Conservation (phyloP, 1,140 invertebrate species). For the Druon quercuslanigerum region DNA sequence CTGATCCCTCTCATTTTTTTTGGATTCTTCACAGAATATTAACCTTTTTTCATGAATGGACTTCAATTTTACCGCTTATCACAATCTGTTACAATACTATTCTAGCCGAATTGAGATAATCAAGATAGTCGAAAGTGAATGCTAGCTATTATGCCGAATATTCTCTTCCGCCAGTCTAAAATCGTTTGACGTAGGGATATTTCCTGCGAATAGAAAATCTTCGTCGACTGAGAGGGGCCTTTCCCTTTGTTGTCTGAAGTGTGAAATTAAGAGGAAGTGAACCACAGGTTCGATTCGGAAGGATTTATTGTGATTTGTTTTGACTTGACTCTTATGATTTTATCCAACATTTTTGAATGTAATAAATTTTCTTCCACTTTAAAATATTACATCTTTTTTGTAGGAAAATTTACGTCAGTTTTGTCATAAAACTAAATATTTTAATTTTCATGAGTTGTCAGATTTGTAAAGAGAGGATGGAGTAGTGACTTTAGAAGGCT, state of each 20-base stretch:
- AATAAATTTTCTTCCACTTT: neutral
- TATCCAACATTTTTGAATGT: neutral
- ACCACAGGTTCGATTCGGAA: neutral
- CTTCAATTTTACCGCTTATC: conserved; percentile 52
- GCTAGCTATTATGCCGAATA: neutral
- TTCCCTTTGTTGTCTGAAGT: conserved; percentile 43
- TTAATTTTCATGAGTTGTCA: too few relatives aligned
- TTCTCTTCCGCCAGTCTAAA: conserved; percentile 38
- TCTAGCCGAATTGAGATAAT: conserved; percentile 38
- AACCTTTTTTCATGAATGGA: conserved; percentile 45
- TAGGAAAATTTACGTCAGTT: too few relatives aligned
- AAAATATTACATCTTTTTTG: neutral
- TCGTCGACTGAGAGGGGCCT: conserved; percentile 31
- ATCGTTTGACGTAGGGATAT: conserved; percentile 48
- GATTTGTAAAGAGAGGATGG: too few relatives aligned
- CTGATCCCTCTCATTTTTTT: conserved; percentile 35
- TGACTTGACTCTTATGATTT: neutral
- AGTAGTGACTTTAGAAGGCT: too few relatives aligned
- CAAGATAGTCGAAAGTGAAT: conserved; percentile 35
- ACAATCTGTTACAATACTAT: conserved; percentile 40
- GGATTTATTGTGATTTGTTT: conserved; percentile 11
- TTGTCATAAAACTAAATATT: too few relatives aligned
- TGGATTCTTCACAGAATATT: conserved; percentile 49
- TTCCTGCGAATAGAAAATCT: conserved; percentile 41
- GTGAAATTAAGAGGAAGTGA: conserved; percentile 24